Evolutionary conservation across 2,113 vertebrate species (phyloP), one percentile per base, ranked within the genome.

Genomic region (Pyrgilauda ruficollis): DNA sequence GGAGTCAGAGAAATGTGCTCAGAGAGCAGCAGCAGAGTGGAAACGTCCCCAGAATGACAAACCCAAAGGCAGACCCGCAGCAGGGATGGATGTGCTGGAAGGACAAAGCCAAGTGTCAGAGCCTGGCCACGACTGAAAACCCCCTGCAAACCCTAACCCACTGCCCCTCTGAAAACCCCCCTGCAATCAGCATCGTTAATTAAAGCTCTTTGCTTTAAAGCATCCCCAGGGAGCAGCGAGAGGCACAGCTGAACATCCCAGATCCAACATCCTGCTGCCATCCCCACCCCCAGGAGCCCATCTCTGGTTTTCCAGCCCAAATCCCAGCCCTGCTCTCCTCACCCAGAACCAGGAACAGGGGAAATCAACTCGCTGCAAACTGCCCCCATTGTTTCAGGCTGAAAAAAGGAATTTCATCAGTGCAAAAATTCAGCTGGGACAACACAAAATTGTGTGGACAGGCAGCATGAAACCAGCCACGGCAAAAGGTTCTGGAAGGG

Each of bases 141-240:
- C 68, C 66, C 93, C 80, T n/a, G n/a, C n/a, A n/a, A n/a, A n/a
- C n/a, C n/a, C n/a, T n/a, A n/a, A n/a, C n/a, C n/a, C n/a, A n/a
- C 87, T 66, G 39, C 21, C 83, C 30, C 52, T 17, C 79, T 87
- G 9, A 52, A 56, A 84, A 7, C 31, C 68, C 66, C 93, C 80
- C 81, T 17, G 20, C 19, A 77, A 64, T 19, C 64, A 52, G 28
- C 46, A 27, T 4, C 80, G 87, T 77, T 91, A 95, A 97, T 95
- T 90, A 41, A 41, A 41, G 83, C 43, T 89, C 89, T 96, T 92
- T 82, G 44, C 44, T 82, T 13, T 63, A 73, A 96, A 26, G 13
- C 67, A 61, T 66, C 85, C 79, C 68, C 79, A 53, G 56, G 87
- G 93, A 59, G 63, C 35, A 24, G 28, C 4, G 61, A 74, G 84